A percentile compares a stretch with the other conserved stretches of the same genome.
Conservation (phyloP, 2,888 invertebrate genomes). For the Brassicogethes aeneus region DNA sequence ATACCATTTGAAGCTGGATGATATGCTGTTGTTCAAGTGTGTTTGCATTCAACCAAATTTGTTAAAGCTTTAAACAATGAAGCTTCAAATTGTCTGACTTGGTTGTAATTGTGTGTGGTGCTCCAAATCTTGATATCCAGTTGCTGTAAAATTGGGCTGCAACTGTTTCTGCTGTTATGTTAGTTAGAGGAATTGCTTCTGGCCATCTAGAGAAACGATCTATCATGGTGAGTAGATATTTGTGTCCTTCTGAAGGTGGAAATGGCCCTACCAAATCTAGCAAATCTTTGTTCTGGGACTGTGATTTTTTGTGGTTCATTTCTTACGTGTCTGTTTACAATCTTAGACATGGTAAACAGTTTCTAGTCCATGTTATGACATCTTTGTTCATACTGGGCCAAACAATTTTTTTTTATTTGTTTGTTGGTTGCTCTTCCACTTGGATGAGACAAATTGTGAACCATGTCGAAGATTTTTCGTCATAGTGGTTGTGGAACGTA, state of each 20-base stretch:
- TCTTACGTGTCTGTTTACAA: neutral
- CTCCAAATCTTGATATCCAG: neutral
- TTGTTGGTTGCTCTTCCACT: neutral
- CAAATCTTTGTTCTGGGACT: neutral
- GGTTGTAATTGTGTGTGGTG: neutral
- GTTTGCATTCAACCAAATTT: neutral
- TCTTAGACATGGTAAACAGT: neutral
- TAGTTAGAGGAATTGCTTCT: neutral
- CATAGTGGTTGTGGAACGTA: neutral
- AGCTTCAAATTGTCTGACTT: neutral
- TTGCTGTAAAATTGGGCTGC: neutral
- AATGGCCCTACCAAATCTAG: neutral
- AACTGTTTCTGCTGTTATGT: slow-evolving; percentile 3
- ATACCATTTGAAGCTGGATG: neutral
- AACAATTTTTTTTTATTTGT: neutral
- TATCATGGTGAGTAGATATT: neutral
- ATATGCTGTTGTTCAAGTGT: neutral
- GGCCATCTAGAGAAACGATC: slow-evolving; percentile 2
- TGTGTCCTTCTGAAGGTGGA: neutral
- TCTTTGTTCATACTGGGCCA: neutral
- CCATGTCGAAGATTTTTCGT: neutral
- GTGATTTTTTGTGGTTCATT: neutral
- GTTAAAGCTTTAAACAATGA: neutral
- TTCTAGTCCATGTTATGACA: neutral
- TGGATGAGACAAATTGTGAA: slow-evolving; percentile 1